Evolutionary conservation across 2,797 vertebrate genomes (phyloP).

Genomic region (Varecia variegata): DNA sequence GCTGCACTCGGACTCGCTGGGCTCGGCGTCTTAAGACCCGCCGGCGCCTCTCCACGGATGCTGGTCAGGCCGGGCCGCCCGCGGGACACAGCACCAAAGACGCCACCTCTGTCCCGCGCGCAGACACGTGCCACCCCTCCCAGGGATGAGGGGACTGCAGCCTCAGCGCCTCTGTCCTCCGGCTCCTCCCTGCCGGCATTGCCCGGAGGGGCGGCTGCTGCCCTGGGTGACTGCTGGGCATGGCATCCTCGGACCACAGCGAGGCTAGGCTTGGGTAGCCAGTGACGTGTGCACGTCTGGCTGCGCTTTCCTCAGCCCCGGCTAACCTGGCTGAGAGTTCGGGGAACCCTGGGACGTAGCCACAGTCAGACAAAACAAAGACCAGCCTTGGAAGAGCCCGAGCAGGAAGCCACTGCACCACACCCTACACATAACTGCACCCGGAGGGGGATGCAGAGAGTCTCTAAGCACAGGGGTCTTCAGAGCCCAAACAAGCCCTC

Average conservation of each 20-base stretch:
- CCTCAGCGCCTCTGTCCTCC: not conserved
- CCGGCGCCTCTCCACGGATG: not conserved
- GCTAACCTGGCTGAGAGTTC: not conserved
- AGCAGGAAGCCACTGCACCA: not conserved
- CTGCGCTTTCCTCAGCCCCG: not conserved
- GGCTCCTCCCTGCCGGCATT: not conserved
- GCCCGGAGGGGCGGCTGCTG: not conserved
- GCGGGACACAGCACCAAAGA: constrained; percentile 30
- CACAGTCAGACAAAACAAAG: not conserved
- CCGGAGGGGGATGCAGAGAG: not conserved
- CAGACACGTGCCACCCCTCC: not conserved
- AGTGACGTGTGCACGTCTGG: not conserved
- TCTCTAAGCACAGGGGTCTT: constrained; percentile 58
- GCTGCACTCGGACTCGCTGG: constrained; percentile 90
- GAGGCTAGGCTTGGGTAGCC: not conserved
- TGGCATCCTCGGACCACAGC: not conserved
- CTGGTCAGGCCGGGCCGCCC: not conserved
- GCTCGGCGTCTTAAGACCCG: constrained; percentile 86
- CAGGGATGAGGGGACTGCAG: too few relatives aligned
- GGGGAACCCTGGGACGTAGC: not conserved
- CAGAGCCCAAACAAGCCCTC: not conserved
- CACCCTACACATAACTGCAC: not conserved
- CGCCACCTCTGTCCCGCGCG: not conserved
- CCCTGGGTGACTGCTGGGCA: not conserved
- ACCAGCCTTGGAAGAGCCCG: not conserved